Evolutionary conservation across 2,888 invertebrate species (phyloP).

Genomic region (Gnatocerus cornutus): DNA sequence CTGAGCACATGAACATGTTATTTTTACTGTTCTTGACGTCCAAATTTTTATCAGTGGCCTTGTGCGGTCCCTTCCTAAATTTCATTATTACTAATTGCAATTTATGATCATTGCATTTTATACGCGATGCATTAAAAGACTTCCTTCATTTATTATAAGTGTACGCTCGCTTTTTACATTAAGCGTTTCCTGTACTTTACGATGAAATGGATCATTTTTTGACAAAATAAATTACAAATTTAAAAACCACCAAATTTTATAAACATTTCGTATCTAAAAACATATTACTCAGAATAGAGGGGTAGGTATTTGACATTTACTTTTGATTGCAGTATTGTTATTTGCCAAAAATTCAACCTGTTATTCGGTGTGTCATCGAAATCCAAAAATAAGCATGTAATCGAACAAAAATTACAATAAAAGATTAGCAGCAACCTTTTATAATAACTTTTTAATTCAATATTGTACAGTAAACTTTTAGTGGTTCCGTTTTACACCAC

Average conservation of each 20-base stretch:
- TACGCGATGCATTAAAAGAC: constrained; percentile 1
- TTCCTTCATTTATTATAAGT: neutral
- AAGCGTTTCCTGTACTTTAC: neutral
- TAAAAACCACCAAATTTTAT: neutral
- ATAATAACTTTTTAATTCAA: too few relatives aligned
- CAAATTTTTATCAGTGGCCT: constrained; percentile 59
- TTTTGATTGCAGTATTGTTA: neutral
- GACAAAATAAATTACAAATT: neutral
- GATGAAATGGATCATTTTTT: neutral
- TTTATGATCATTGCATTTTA: constrained; percentile 8
- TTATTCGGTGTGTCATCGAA: neutral
- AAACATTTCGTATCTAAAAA: neutral
- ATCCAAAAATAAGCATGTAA: neutral
- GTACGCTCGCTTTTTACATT: neutral
- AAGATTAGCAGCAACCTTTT: too few relatives aligned
- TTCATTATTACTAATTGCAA: constrained; percentile 24
- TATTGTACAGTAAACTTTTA: too few relatives aligned
- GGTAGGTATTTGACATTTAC: constrained; percentile 2
- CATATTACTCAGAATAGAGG: neutral
- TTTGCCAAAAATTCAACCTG: constrained; percentile 7
- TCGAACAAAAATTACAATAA: too few relatives aligned
- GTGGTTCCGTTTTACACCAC: too few relatives aligned
- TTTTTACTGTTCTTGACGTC: constrained; percentile 66
- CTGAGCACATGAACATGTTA: constrained; percentile 63
- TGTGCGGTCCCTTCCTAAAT: constrained; percentile 47